Conservation (phyloP, 64 coral and sea anemone genomes). For the Porites lutea region DNA sequence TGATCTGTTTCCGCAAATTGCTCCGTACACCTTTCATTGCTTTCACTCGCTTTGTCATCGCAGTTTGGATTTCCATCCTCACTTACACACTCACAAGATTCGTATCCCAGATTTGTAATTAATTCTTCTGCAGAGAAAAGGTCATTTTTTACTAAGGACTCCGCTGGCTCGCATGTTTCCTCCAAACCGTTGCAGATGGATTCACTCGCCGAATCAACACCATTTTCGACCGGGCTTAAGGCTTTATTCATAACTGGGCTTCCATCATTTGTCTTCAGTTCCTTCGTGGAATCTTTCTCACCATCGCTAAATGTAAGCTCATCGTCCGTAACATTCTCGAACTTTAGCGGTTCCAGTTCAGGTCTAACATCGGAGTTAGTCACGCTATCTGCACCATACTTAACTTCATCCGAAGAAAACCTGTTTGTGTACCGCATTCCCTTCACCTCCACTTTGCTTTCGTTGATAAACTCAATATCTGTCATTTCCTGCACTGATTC, state of each 20-base stretch:
- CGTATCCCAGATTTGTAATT: conserved; percentile 12
- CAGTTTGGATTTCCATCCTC: conserved; percentile 15
- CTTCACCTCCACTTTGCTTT: conserved; percentile 78
- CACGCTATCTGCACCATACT: neutral
- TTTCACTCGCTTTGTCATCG: neutral
- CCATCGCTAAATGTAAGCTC: conserved; percentile 66
- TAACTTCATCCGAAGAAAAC: neutral
- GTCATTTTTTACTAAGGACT: conserved; percentile 20
- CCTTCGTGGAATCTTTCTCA: neutral
- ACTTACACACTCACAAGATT: conserved; percentile 45
- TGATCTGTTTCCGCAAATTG: conserved; percentile 68
- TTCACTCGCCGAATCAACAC: neutral
- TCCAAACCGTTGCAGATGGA: conserved; percentile 8
- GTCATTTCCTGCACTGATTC: conserved; percentile 68
- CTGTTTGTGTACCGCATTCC: conserved; percentile 29
- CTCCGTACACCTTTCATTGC: conserved; percentile 1
- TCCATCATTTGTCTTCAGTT: neutral
- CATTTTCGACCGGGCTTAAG: neutral
- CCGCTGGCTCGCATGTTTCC: conserved; percentile 6
- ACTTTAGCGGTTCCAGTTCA: conserved; percentile 66
- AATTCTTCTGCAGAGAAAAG: conserved; percentile 7
- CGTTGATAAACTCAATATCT: conserved; percentile 93
- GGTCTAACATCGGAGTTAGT: conserved; percentile 19
- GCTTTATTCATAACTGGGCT: neutral
- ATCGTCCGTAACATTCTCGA: conserved; percentile 96